A percentile compares a stretch with the other conserved stretches of the same genome.
phyloP scores from a whole-genome alignment of 2,113 vertebrate genomes.

The Malurus cyaneus region DNA sequence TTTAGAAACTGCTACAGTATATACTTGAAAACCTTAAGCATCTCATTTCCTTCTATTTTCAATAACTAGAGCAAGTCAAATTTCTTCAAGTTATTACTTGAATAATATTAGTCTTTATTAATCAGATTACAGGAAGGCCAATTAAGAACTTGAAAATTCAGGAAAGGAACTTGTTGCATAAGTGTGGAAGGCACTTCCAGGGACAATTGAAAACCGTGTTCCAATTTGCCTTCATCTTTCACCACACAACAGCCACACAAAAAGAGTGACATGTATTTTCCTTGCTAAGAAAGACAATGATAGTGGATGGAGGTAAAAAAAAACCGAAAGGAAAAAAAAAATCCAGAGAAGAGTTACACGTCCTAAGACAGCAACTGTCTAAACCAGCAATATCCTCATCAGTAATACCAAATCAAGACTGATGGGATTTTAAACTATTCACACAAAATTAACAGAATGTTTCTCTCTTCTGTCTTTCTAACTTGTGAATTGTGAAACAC shows the following conservation, averaged over 20 bases:
- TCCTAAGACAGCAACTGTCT: background rate
- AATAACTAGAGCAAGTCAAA: background rate
- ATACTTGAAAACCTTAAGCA: background rate
- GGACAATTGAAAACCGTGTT: background rate
- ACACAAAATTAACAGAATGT: background rate
- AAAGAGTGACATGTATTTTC: background rate
- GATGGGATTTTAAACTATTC: background rate
- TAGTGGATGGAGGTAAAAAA: accelerated
- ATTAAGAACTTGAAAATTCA: background rate
- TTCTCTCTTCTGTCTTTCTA: background rate
- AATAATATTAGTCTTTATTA: background rate
- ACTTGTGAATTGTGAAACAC: background rate
- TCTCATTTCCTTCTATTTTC: background rate
- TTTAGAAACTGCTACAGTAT: background rate
- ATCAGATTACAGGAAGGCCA: background rate
- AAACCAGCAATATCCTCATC: background rate
- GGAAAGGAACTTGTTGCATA: background rate
- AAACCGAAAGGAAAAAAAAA: accelerated
- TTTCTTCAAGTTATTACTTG: background rate
- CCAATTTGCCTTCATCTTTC: background rate
- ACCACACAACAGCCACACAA: background rate
- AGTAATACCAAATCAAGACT: background rate
- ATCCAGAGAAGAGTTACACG: accelerated
- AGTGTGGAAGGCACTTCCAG: background rate
- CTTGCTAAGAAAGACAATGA: background rate